These are phyloP conservation scores for Larimichthys polyactis DNA, from an alignment of 2,113 vertebrate genomes.

Conservation along the genomic window DNA sequence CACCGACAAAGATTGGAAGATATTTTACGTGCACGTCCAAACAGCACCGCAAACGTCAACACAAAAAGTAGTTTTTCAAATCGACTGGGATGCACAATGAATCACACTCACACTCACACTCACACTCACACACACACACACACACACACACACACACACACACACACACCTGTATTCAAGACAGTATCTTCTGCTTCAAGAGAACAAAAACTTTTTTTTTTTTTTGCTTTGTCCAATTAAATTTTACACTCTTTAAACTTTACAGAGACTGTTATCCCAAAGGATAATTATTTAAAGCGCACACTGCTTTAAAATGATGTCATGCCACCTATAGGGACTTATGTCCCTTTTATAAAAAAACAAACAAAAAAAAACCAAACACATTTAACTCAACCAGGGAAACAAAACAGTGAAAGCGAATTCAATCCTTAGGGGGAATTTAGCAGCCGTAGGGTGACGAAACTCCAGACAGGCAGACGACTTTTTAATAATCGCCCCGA, in stretches of 20 bases:
- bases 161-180: not conserved
- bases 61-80: not conserved
- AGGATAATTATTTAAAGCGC: not conserved
- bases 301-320: not conserved
- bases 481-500: conserved; percentile 30
- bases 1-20: not conserved
- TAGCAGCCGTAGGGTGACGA: not conserved
- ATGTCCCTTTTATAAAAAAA: not conserved
- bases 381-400: not conserved
- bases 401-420: not conserved
- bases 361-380: too few relatives aligned
- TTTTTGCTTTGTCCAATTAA: not conserved
- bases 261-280: not conserved
- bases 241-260: not conserved
- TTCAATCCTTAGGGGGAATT: not conserved
- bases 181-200: not conserved
- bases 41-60: not conserved
- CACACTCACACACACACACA: not conserved
- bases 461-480: not conserved
- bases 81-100: not conserved
- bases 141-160: not conserved
- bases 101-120: conserved; percentile 4
- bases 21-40: not conserved
- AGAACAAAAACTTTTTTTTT: not conserved
- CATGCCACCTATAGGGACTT: not conserved